phyloP scores from a whole-genome alignment of 2,797 vertebrate genomes.

The Cryptoblepharus egeriae region DNA sequence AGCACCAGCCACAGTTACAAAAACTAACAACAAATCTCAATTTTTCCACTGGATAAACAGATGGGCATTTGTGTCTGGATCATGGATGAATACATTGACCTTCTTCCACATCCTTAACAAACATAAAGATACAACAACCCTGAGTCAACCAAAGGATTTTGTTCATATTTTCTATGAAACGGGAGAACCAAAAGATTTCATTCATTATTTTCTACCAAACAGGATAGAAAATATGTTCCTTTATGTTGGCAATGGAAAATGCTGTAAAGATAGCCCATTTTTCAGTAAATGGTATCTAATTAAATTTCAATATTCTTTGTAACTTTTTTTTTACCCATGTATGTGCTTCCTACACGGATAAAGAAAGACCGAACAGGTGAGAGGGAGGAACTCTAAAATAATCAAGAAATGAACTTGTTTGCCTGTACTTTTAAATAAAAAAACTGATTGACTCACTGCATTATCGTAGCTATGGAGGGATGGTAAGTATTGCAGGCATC shows the following conservation, averaged over 20 bases:
- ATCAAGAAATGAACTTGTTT: constrained; percentile 51
- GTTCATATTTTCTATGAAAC: constrained; percentile 42
- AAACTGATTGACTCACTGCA: too few species aligned
- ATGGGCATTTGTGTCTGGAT: constrained; percentile 41
- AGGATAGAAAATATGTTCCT: too few species aligned
- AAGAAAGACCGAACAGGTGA: constrained; percentile 45
- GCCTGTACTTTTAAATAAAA: background rate
- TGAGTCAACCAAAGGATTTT: constrained; percentile 37
- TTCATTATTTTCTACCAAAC: too few species aligned
- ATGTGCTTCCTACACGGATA: too few species aligned
- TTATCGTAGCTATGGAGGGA: too few species aligned
- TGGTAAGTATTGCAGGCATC: too few species aligned
- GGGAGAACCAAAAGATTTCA: too few species aligned
- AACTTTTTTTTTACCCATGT: too few species aligned
- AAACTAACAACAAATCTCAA: fast-evolving
- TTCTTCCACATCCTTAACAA: constrained; percentile 51
- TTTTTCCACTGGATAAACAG: constrained; percentile 21
- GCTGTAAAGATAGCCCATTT: too few species aligned
- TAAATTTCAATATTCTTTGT: too few species aligned
- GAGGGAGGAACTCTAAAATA: constrained; percentile 48
- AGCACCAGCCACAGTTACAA: background rate
- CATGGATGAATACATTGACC: constrained; percentile 45
- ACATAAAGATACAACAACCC: constrained; percentile 34
- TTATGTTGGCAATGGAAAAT: too few species aligned
- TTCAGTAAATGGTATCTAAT: too few species aligned